phyloP scores from a whole-genome alignment of 1,140 invertebrate species.

The Ceratoteleas bidentatus region DNA sequence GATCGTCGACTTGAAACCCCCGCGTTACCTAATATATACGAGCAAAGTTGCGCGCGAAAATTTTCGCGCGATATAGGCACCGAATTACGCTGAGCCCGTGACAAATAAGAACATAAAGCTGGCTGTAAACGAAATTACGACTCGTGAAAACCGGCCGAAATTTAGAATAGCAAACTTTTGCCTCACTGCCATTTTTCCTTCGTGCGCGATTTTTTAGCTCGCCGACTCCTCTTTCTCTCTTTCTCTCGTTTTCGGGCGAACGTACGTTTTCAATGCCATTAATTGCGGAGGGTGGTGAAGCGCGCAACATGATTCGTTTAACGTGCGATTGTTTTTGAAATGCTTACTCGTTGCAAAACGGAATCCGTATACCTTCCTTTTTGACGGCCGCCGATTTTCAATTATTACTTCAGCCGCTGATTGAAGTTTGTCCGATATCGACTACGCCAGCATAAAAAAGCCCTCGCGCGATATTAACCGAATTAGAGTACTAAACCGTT shows the following conservation, averaged over 20 bases:
- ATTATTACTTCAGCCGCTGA: constrained; percentile 52
- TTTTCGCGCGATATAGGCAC: too few relatives aligned
- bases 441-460: constrained; percentile 15
- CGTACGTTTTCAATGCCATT: constrained; percentile 53
- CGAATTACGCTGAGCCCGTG: too few relatives aligned
- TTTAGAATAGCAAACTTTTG: constrained; percentile 9
- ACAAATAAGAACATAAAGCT: constrained; percentile 10
- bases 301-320: constrained; percentile 56
- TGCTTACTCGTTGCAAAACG: constrained; percentile 57
- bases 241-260: constrained; percentile 3
- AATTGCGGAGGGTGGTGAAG: constrained; percentile 42
- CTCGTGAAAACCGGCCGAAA: constrained; percentile 26
- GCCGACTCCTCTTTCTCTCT: neutral
- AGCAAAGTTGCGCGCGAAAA: too few relatives aligned
- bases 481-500: too few relatives aligned
- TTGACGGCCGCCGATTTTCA: constrained; percentile 47
- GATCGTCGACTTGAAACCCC: too few relatives aligned
- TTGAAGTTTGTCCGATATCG: constrained; percentile 50
- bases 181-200: too few relatives aligned
- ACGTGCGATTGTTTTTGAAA: constrained; percentile 58
- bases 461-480: constrained; percentile 33
- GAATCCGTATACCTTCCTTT: constrained; percentile 32
- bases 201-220: too few relatives aligned
- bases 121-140: constrained; percentile 16
- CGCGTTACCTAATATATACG: too few relatives aligned